Conservation (phyloP, 2,888 invertebrate genomes). For the Eupithecia subfuscata region DNA sequence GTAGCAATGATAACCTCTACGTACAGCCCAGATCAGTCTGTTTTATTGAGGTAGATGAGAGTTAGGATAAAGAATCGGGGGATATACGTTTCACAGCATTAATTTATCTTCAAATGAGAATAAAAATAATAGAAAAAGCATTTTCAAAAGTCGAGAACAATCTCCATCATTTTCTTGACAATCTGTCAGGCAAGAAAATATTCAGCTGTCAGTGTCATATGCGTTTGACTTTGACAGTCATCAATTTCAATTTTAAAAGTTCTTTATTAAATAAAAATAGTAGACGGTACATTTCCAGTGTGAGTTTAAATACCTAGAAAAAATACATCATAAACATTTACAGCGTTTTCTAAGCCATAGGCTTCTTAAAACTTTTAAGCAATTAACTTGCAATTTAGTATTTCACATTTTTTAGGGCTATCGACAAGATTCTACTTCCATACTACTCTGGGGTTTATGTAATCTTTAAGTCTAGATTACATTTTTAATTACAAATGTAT, state of each 20-base stretch:
- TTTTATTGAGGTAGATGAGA: conserved; percentile 54
- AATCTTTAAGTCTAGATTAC: too few species aligned
- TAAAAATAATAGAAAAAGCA: conserved; percentile 59
- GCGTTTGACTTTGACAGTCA: not conserved
- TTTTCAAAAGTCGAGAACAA: conserved; percentile 74
- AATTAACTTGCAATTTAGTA: too few species aligned
- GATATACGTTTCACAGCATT: conserved; percentile 45
- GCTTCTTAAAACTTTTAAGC: too few species aligned
- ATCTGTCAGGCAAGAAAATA: not conserved
- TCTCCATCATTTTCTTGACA: conserved; percentile 53
- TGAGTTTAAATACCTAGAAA: too few species aligned
- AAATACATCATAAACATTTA: too few species aligned
- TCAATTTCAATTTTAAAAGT: not conserved
- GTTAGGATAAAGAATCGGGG: conserved; percentile 25
- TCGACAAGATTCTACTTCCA: too few species aligned
- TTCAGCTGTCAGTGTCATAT: not conserved
- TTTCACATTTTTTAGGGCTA: too few species aligned
- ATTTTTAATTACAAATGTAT: too few species aligned
- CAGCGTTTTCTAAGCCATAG: too few species aligned
- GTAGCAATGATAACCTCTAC: conserved; percentile 62
- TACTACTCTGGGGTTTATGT: too few species aligned
- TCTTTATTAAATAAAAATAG: too few species aligned
- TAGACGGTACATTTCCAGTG: too few species aligned
- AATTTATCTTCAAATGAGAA: conserved; percentile 59
- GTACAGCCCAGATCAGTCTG: conserved; percentile 53